A percentile compares a stretch with the other conserved stretches of the same genome.
Conservation (phyloP, 2,888 invertebrate genomes). For the Pseudococcus jackbeardsleyi region DNA sequence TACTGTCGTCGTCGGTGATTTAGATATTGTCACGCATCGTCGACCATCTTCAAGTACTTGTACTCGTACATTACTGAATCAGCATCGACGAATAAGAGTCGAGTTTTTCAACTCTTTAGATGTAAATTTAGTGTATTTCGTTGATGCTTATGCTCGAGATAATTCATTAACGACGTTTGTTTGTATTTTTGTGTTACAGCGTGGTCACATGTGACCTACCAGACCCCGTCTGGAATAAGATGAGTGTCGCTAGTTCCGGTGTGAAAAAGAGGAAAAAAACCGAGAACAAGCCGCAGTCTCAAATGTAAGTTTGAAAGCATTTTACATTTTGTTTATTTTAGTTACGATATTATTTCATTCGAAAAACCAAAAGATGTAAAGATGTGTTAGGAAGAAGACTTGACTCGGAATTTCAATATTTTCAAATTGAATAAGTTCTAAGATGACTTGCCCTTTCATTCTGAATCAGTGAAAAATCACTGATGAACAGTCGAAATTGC, state of each 20-base stretch:
- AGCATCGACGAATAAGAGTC: neutral
- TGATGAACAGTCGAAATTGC: too few relatives aligned
- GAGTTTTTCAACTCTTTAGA: neutral
- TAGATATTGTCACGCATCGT: neutral
- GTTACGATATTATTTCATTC: too few relatives aligned
- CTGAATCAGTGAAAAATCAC: too few relatives aligned
- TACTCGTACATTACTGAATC: neutral
- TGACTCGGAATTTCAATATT: too few relatives aligned
- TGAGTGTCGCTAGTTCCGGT: constrained; percentile 62
- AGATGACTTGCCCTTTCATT: too few relatives aligned
- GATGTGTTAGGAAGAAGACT: too few relatives aligned
- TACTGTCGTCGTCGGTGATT: neutral
- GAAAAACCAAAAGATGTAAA: too few relatives aligned
- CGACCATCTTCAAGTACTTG: neutral
- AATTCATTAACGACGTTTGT: neutral
- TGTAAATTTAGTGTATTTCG: neutral
- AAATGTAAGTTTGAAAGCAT: constrained; percentile 73
- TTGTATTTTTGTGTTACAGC: constrained; percentile 37
- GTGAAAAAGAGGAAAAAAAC: constrained; percentile 79
- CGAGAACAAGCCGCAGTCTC: constrained; percentile 78
- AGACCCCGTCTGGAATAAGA: constrained; percentile 64
- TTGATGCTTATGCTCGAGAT: neutral
- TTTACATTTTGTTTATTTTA: neutral
- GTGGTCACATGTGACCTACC: constrained; percentile 63
- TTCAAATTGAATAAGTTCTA: too few relatives aligned